Evolutionary conservation across 2,797 vertebrate species (phyloP).

Genomic region (Carduelis carduelis): DNA sequence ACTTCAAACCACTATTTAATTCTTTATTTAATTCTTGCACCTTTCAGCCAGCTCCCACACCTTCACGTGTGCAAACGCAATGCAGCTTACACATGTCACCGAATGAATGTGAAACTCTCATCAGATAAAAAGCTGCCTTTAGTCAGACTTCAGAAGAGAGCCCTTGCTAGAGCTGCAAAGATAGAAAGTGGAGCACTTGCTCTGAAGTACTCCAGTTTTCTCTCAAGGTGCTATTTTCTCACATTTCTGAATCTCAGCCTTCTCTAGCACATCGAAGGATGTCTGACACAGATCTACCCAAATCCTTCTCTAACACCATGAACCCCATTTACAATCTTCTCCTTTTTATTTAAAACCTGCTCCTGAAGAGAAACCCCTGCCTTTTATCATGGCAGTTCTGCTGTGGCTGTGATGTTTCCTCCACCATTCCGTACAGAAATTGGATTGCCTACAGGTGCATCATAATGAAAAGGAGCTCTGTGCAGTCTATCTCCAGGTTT

Average conservation of each 20-base stretch:
- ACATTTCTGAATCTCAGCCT: background rate
- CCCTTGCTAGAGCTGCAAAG: background rate
- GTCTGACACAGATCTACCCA: background rate
- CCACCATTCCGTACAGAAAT: background rate
- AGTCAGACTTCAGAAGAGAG: background rate
- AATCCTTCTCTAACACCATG: background rate
- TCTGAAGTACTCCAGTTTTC: background rate
- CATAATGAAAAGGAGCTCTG: background rate
- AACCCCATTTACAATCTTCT: background rate
- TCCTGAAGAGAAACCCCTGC: background rate
- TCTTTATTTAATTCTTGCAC: background rate
- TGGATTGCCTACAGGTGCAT: constrained; percentile 1
- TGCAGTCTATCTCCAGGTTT: background rate
- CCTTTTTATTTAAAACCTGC: background rate
- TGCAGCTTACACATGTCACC: background rate
- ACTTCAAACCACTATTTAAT: background rate
- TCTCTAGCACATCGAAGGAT: background rate
- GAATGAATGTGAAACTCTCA: background rate
- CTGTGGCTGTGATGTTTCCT: background rate
- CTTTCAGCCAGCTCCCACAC: background rate
- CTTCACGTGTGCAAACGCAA: background rate
- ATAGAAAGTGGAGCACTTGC: background rate
- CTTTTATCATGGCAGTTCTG: background rate
- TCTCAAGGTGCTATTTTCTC: background rate
- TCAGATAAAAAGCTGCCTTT: background rate